phyloP scores from a whole-genome alignment of 2,888 invertebrate genomes.

The Sussaba pulchella region DNA sequence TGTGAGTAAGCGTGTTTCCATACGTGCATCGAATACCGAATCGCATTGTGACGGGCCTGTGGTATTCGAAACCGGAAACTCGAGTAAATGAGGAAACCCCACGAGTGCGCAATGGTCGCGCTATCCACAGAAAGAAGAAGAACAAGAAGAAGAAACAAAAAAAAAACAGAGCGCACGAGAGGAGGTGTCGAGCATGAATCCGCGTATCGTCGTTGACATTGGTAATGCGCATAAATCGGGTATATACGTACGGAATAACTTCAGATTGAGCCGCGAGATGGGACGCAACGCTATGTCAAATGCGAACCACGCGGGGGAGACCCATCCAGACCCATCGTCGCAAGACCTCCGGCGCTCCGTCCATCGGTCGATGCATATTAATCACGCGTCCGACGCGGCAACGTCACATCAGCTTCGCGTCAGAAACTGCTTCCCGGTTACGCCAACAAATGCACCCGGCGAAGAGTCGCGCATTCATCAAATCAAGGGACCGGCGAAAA shows the following conservation, averaged over 20 bases:
- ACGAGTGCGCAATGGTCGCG: too few species aligned
- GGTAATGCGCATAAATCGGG: constrained; percentile 8
- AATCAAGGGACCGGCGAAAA: constrained; percentile 74
- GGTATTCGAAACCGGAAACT: too few species aligned
- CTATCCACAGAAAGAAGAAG: constrained; percentile 2
- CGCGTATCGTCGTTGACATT: constrained; percentile 20
- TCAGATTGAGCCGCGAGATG: neutral
- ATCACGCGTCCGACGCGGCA: constrained; percentile 72
- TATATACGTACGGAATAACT: neutral
- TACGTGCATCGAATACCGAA: too few species aligned
- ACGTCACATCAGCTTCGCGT: constrained; percentile 56
- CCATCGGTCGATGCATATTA: constrained; percentile 78
- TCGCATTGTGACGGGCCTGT: too few species aligned
- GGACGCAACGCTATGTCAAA: too few species aligned
- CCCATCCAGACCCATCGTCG: neutral
- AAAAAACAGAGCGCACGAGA: neutral
- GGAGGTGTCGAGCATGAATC: constrained; percentile 8
- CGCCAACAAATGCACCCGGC: neutral
- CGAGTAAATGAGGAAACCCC: too few species aligned
- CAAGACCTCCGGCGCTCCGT: constrained; percentile 35
- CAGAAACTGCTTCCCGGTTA: constrained; percentile 59
- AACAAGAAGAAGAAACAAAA: neutral
- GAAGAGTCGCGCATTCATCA: constrained; percentile 74
- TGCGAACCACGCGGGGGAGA: too few species aligned
- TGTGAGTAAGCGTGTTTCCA: neutral